These are phyloP conservation scores for Neuroterus valhalla DNA, from an alignment of 1,140 invertebrate species.

Conservation along the genomic window DNA sequence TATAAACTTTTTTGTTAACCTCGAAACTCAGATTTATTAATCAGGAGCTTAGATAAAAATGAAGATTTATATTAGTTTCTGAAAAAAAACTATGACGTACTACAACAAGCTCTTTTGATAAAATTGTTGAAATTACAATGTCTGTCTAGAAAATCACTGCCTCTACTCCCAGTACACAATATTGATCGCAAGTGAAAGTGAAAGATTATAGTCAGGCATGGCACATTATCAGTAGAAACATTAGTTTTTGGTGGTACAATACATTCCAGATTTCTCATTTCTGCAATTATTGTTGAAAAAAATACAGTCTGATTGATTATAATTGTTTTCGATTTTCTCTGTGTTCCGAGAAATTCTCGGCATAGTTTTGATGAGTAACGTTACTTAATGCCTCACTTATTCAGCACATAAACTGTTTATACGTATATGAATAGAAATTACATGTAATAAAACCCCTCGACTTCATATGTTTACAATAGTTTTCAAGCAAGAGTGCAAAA, in stretches of 20 bases:
- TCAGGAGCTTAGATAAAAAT: too few species aligned
- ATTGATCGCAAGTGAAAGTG: slow-evolving; percentile 1
- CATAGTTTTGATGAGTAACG: not conserved
- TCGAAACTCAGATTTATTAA: not conserved
- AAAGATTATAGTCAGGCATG: not conserved
- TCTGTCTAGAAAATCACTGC: too few species aligned
- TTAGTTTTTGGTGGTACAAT: not conserved
- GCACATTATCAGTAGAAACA: not conserved
- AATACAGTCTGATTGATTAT: too few species aligned
- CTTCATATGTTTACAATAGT: not conserved
- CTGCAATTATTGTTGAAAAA: too few species aligned
- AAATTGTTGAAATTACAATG: too few species aligned
- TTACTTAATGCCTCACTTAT: not conserved
- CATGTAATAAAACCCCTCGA: not conserved
- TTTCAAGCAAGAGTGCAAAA: not conserved
- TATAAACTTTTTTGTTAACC: not conserved
- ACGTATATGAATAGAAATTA: not conserved
- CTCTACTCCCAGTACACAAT: too few species aligned
- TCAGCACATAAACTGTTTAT: not conserved
- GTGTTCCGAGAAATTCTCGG: too few species aligned
- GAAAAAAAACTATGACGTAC: too few species aligned
- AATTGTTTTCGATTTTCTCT: too few species aligned
- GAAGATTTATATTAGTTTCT: too few species aligned
- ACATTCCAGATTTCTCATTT: too few species aligned
- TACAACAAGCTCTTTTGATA: too few species aligned